Evolutionary conservation across 2,888 invertebrate genomes (phyloP).

Genomic region (Gordius sp.): DNA sequence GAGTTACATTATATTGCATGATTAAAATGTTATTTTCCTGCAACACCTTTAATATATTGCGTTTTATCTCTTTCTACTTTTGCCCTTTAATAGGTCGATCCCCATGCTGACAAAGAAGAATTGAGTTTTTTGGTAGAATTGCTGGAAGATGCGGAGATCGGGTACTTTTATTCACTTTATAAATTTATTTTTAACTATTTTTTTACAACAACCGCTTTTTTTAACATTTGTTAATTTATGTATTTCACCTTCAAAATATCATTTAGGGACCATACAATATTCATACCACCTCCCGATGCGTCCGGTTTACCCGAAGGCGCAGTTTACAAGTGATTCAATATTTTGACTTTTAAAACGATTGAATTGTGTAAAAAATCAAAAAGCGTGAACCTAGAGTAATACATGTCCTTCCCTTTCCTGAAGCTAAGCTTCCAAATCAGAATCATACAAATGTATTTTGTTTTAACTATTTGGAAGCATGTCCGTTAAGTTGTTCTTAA

Average conservation of each 20-base stretch:
- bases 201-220: neutral
- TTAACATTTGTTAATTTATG: neutral
- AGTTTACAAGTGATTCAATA: neutral
- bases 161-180: neutral
- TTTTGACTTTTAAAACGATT: too few relatives aligned
- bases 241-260: neutral
- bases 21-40: too few relatives aligned
- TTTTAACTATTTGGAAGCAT: too few relatives aligned
- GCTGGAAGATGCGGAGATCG: neutral
- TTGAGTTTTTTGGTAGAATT: constrained; percentile 1
- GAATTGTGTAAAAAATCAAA: too few relatives aligned
- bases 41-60: too few relatives aligned
- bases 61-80: neutral
- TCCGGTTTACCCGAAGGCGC: constrained; percentile 21
- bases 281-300: constrained; percentile 70
- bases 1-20: too few relatives aligned
- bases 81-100: too few relatives aligned
- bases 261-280: constrained; percentile 57
- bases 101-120: neutral
- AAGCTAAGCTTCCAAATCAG: too few relatives aligned
- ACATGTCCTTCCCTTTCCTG: too few relatives aligned
- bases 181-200: neutral
- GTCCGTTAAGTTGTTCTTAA: too few relatives aligned
- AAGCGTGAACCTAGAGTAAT: too few relatives aligned
- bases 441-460: too few relatives aligned